Evolutionary conservation across 2,797 vertebrate genomes (phyloP).

Genomic region (Melanotaenia pygmaea): DNA sequence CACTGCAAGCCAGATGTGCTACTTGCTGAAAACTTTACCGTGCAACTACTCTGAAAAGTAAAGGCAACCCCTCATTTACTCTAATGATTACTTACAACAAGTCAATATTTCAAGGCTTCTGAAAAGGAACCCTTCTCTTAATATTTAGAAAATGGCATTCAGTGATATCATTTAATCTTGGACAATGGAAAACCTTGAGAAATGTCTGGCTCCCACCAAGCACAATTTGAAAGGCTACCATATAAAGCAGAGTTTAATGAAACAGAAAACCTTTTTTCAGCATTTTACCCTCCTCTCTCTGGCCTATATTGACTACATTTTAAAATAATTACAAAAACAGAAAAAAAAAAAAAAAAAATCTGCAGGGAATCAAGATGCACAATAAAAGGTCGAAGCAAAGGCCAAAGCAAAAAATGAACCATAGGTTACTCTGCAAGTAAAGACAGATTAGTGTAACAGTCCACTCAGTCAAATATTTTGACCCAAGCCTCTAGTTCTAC

Average conservation of each 20-base stretch:
- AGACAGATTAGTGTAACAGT: slow-evolving; percentile 45
- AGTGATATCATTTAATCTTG: background rate
- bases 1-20: too few relatives aligned
- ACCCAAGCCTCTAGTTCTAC: slow-evolving; percentile 33
- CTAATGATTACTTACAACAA: background rate
- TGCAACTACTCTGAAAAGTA: slow-evolving; percentile 11
- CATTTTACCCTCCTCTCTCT: background rate
- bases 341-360: background rate
- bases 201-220: too few relatives aligned
- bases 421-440: background rate
- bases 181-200: background rate
- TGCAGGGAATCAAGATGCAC: slow-evolving; percentile 7
- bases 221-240: too few relatives aligned
- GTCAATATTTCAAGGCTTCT: background rate
- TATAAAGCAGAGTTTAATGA: background rate
- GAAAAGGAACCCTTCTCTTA: background rate
- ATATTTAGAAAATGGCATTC: background rate
- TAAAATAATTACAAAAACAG: background rate
- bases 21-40: background rate
- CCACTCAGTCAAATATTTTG: slow-evolving; percentile 23
- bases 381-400: slow-evolving; percentile 5
- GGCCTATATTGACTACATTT: too few relatives aligned
- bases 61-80: slow-evolving; percentile 6
- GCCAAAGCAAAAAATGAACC: background rate
- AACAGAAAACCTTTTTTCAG: background rate